Evolutionary conservation across 2,888 invertebrate genomes (phyloP).

Genomic region (Eupithecia pulchellata): DNA sequence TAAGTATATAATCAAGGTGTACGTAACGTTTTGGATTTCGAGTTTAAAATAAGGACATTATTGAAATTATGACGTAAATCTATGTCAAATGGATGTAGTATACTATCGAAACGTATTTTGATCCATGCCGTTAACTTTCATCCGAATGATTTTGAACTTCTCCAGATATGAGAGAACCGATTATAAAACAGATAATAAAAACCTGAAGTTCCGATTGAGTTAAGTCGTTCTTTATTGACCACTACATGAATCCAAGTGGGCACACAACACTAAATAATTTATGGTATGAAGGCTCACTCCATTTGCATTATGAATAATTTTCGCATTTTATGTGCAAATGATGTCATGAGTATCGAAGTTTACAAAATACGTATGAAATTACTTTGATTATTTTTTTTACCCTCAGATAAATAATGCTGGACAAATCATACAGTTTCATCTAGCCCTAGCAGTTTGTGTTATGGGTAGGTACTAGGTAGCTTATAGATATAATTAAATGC

Average conservation of each 20-base stretch:
- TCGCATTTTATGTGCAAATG: slow-evolving; percentile 71
- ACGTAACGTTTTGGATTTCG: neutral
- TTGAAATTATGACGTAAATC: neutral
- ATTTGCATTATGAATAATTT: slow-evolving; percentile 77
- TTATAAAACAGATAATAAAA: neutral
- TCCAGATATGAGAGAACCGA: neutral
- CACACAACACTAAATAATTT: slow-evolving; percentile 68
- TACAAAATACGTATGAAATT: slow-evolving; percentile 62
- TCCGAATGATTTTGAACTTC: neutral
- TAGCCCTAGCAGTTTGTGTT: neutral
- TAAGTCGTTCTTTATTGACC: slow-evolving; percentile 50
- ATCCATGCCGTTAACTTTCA: neutral
- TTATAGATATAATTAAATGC: neutral
- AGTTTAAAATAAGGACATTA: neutral
- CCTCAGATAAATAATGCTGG: neutral
- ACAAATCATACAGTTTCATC: neutral
- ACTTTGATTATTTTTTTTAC: slow-evolving; percentile 6
- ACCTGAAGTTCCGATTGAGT: neutral
- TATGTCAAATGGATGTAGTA: neutral
- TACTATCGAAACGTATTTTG: neutral
- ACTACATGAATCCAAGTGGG: slow-evolving; percentile 54
- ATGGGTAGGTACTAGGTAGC: neutral
- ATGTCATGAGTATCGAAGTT: slow-evolving; percentile 67
- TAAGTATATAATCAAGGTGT: too few relatives aligned
- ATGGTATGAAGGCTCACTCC: slow-evolving; percentile 75